phyloP scores from a whole-genome alignment of 2,113 vertebrate species.

The Cacatua alba region DNA sequence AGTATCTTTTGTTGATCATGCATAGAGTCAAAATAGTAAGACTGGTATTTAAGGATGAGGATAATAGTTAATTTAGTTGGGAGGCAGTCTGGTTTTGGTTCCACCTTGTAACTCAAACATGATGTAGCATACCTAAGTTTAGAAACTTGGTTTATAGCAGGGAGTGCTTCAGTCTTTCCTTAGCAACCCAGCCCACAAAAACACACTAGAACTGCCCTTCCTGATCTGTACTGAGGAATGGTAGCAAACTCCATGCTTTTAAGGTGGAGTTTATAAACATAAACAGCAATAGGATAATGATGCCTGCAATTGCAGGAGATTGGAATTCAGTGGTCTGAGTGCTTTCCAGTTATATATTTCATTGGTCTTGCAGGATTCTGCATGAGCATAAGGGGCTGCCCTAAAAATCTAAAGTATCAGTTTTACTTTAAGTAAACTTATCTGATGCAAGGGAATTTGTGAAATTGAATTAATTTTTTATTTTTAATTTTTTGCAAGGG shows the following conservation, averaged over 20 bases:
- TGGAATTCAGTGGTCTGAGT: neutral
- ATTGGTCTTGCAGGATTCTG: neutral
- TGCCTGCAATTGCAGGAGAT: neutral
- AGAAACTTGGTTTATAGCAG: conserved; percentile 9
- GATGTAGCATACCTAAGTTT: conserved; percentile 5
- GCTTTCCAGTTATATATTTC: neutral
- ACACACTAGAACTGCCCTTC: neutral
- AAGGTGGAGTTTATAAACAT: conserved; percentile 43
- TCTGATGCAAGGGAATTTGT: neutral
- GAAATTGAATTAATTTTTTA: neutral
- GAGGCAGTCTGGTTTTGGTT: neutral
- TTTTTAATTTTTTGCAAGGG: neutral
- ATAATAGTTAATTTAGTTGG: neutral
- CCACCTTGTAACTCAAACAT: neutral
- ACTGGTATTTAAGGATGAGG: neutral
- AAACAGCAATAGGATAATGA: conserved; percentile 11
- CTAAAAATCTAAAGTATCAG: neutral
- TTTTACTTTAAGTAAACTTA: neutral
- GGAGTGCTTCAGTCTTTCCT: conserved; percentile 22
- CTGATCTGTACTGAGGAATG: neutral
- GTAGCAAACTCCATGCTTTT: conserved; percentile 8
- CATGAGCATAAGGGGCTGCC: neutral
- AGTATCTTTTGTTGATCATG: neutral
- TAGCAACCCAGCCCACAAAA: conserved; percentile 28
- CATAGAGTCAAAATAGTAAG: neutral